Base-by-base conservation (phyloP, 2,888 invertebrate species). In the Cremastinae sp. region DNA sequence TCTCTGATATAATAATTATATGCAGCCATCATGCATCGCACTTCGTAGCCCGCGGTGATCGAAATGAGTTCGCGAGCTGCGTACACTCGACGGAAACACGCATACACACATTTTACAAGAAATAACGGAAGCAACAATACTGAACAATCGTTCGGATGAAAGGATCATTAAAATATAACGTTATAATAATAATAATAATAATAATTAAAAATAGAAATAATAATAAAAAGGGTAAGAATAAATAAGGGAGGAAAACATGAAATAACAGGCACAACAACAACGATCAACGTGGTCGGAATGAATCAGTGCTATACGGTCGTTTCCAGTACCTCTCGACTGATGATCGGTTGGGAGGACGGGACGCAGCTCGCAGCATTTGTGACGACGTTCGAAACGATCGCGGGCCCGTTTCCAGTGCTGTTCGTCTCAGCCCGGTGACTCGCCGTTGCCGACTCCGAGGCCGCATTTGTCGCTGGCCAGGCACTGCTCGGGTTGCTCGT, bases 261-360 rank as follows among this genome's bases (percentile, higher is more conserved):
- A 65, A 66, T 45, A 65, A 72, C 56, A 71, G 43, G 12, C 38
- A 70, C 56, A 62, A 68, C 43, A 43, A 43, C 71, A 70, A 74
- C 66, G 66, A 71, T 64, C 45, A 72, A 76, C 71, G 64, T 65
- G 62, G 68, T 74, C 74, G 73, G 20, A 65, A 69, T 69, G 51
- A 70, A 72, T 75, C 68, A 76, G 78, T 84, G 81, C 90, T 91
- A 93, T 90, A 93, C 93, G 90, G 93, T 93, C 85, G 93, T 93
- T 92, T 93, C 93, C 88, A 93, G 91, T 93, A 93, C 93, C 93
- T 93, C 93, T 88, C 87, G 89, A 86, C 87, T 90, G 87, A 88
- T 90, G 88, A 88, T 88, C 65, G 89, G 86, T 84, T 89, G 90
- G 49, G 89, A 84, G 36, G 86, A 83, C 65, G 89, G 85, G 62